A percentile compares a stretch with the other conserved stretches of the same genome.
phyloP scores from a whole-genome alignment of 2,797 vertebrate species.

The Natrix natrix region DNA sequence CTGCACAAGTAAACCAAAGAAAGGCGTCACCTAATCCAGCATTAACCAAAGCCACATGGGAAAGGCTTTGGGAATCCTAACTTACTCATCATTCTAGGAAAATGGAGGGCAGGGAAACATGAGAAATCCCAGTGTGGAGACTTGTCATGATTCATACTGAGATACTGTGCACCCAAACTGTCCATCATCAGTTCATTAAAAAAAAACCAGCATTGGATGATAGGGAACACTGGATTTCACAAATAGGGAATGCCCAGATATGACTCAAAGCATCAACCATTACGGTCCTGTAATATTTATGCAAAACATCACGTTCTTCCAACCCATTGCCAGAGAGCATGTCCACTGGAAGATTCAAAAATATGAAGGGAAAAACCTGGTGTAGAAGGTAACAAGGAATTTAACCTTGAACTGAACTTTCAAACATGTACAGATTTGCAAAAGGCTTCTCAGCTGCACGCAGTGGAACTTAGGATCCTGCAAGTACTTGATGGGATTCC shows the following conservation, averaged over 20 bases:
- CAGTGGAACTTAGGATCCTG: background rate
- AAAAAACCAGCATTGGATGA: background rate
- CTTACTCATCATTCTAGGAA: constrained; percentile 22
- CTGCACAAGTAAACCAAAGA: constrained; percentile 14
- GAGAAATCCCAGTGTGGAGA: constrained; percentile 21
- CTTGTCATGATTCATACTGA: constrained; percentile 29
- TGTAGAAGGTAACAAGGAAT: background rate
- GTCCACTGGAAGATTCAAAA: background rate
- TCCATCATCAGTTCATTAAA: constrained; percentile 4
- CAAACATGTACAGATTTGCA: background rate
- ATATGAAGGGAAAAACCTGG: background rate
- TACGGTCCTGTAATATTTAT: background rate
- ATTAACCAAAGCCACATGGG: constrained; percentile 39
- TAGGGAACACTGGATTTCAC: background rate
- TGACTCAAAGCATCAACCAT: background rate
- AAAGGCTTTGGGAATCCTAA: constrained; percentile 8
- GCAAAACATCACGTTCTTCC: background rate
- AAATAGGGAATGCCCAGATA: background rate
- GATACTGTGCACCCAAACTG: constrained; percentile 8
- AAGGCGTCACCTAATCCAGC: constrained; percentile 17
- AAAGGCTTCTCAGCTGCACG: background rate
- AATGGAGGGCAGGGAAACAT: constrained; percentile 26
- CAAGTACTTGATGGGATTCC: background rate
- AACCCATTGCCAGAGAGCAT: background rate
- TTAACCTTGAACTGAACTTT: background rate